Evolutionary conservation across 2,113 vertebrate genomes (phyloP).

Genomic region (Symphodus melops): DNA sequence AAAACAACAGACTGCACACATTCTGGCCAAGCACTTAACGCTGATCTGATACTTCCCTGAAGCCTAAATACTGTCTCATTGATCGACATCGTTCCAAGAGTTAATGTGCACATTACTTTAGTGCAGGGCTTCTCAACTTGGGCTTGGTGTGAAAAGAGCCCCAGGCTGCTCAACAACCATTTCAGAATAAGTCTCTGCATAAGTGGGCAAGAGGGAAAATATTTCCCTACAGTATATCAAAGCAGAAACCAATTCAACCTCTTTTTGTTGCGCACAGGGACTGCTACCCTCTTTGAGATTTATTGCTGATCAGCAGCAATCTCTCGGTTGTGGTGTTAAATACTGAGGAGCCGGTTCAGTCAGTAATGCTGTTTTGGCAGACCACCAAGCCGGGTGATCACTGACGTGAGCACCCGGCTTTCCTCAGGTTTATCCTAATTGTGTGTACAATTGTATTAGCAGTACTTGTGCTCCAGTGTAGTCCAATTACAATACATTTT

Average conservation of each 20-base stretch:
- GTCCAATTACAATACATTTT: neutral
- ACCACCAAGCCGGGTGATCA: constrained; percentile 3
- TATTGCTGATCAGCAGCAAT: too few species aligned
- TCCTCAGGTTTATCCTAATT: constrained; percentile 12
- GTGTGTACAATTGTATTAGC: constrained; percentile 4
- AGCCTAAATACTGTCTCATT: constrained; percentile 40
- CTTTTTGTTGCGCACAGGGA: constrained; percentile 1
- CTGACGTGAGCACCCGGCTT: constrained; percentile 28
- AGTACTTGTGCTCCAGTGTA: neutral
- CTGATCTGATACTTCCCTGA: constrained; percentile 36
- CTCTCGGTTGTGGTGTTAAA: neutral
- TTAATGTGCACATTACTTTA: constrained; percentile 21
- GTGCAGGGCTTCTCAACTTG: too few species aligned
- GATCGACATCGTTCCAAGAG: constrained; percentile 14
- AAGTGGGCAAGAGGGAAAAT: neutral
- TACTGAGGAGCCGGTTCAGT: neutral
- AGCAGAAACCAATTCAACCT: constrained; percentile 1
- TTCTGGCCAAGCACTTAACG: constrained; percentile 33
- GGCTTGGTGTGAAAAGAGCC: neutral
- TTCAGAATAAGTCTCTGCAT: constrained; percentile 6
- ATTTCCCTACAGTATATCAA: neutral
- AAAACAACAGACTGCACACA: constrained; percentile 17
- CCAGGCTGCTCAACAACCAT: neutral
- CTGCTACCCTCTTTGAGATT: neutral
- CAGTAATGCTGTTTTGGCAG: constrained; percentile 14